Percentiles rank a stretch among this genome's conserved stretches.
These are phyloP conservation scores for Thaleichthys pacificus DNA, from an alignment of 2,797 vertebrate species.

Conservation along the genomic window DNA sequence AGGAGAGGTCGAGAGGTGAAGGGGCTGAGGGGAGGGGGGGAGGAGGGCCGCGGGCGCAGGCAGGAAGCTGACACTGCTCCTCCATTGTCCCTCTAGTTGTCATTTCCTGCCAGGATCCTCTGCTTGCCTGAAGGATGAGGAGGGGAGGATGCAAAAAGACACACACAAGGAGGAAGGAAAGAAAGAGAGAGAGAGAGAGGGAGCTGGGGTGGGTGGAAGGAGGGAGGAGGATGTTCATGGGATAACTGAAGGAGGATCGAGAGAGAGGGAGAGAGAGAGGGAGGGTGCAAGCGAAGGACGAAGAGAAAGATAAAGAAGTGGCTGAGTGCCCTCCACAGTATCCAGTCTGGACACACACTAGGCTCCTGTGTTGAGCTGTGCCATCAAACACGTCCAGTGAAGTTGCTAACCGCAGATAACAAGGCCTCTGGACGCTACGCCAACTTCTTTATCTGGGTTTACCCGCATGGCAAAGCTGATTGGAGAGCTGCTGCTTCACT, in stretches of 20 bases:
- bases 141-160: constrained; percentile 71
- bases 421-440: constrained; percentile 66
- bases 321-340: constrained; percentile 51
- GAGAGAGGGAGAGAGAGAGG: constrained; percentile 57
- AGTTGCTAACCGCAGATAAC: constrained; percentile 71
- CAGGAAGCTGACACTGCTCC: constrained; percentile 66
- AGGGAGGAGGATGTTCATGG: constrained; percentile 25
- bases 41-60: constrained; percentile 54
- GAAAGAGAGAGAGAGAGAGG: constrained; percentile 12
- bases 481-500: constrained; percentile 68
- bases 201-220: constrained; percentile 27
- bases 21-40: neutral
- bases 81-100: constrained; percentile 71
- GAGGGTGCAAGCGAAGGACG: constrained; percentile 18
- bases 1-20: neutral
- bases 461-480: constrained; percentile 75
- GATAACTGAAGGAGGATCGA: constrained; percentile 30
- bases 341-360: constrained; percentile 52
- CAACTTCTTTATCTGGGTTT: constrained; percentile 78
- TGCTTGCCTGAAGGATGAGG: constrained; percentile 66
- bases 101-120: constrained; percentile 61
- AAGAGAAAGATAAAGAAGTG: constrained; percentile 58
- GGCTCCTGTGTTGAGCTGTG: constrained; percentile 54
- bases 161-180: constrained; percentile 59
- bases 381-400: constrained; percentile 58